A percentile compares a stretch with the other conserved stretches of the same genome.
Conservation (phyloP, 35 echinoderm and acorn worm species). For the Ophioderma brevispina region DNA sequence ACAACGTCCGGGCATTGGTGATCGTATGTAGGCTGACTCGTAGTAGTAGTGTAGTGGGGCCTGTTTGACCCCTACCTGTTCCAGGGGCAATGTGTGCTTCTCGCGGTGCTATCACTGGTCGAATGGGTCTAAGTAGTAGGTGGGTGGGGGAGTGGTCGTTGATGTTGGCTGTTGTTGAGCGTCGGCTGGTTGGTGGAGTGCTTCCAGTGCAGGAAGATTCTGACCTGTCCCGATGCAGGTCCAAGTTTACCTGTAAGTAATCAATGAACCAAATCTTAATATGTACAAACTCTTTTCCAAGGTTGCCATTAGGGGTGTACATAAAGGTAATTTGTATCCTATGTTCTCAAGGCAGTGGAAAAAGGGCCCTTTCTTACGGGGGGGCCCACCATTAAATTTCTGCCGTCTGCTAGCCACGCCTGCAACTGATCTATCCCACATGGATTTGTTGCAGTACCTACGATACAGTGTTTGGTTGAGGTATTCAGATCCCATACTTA, state of each 20-base stretch:
- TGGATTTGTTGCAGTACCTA: too few relatives aligned
- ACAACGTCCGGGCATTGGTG: neutral
- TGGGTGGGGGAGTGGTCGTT: constrained; percentile 15
- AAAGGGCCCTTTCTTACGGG: too few relatives aligned
- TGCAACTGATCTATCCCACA: too few relatives aligned
- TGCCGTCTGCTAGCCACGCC: too few relatives aligned
- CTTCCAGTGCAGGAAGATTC: neutral
- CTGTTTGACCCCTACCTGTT: neutral
- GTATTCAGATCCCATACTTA: too few relatives aligned
- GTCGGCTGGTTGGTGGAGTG: neutral
- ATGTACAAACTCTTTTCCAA: too few relatives aligned
- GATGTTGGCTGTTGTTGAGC: neutral
- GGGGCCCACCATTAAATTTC: too few relatives aligned
- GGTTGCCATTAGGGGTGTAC: too few relatives aligned
- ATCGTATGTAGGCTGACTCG: constrained; percentile 9
- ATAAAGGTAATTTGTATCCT: too few relatives aligned
- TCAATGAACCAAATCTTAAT: too few relatives aligned
- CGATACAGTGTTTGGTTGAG: too few relatives aligned
- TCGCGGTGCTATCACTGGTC: neutral
- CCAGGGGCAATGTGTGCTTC: neutral
- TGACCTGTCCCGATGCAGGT: neutral
- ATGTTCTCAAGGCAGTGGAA: too few relatives aligned
- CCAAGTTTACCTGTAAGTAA: constrained; percentile 26
- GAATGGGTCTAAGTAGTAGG: neutral
- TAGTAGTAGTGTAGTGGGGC: neutral